Evolutionary conservation across 2,888 invertebrate species (phyloP), one percentile per base, ranked within the genome.

Genomic region (Ptychoptera contaminata): DNA sequence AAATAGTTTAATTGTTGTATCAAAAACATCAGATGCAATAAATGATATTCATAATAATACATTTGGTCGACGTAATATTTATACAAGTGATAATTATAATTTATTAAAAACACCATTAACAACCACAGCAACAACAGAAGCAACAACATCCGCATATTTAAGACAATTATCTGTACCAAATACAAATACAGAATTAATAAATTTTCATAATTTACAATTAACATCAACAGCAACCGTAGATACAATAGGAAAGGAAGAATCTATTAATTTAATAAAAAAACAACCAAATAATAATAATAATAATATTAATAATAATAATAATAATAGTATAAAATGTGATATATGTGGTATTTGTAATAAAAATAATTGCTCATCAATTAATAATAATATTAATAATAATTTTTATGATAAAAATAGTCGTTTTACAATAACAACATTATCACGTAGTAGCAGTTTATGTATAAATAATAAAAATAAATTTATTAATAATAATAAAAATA

Each of bases 311-410:
- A n/a, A 34, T 34, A 16, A 37, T 12, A 42, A 43, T 35, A 47
- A 45, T 12, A 40, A 39, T 32, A 31, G 37, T 9, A 45, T 43
- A 31, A 29, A 52, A 45, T 54, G 55, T 49, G 54, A 56, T 49
- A 53, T 54, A 43, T 55, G 55, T 47, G 70, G 70, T 46, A 59
- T 71, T 41, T 66, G 65, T 53, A 69, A 70, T 6, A 69, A 68
- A 50, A 50, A 48, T 40, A 68, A 68, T 40, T 67, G 67, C 50
- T 68, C 0, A 69, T 70, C 55, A 69, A 70, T 69, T 69, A 70
- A 49, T 50, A 68, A 45, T 65, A 67, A 1, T 67, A 69, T 47
- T 68, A 69, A 37, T 45, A 72, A 74, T 40, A 66, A 65, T 47
- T 64, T 65, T 44, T 65, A 65, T 60, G 65, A 63, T 57, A 53